Evolutionary conservation across 1,140 invertebrate species (phyloP), one percentile per base, ranked within the genome.

Genomic region (Drosophila ficusphila): DNA sequence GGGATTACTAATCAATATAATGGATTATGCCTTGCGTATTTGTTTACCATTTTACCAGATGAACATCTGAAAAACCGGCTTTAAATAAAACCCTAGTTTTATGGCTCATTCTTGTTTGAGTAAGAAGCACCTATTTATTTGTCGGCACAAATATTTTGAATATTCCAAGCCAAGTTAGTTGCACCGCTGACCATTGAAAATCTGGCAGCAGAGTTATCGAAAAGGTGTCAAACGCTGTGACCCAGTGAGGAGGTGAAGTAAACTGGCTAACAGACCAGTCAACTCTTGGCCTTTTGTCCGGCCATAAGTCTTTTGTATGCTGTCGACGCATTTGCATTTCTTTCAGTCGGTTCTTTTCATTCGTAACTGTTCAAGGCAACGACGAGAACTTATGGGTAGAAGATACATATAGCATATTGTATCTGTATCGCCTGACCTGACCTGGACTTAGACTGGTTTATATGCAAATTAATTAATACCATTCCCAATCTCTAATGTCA

Each of bases 381-480:
- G 34, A 11, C 25, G 34, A 64, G 58, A 67, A 67, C 62, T 25
- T 64, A 49, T 49, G 62, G 51, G 33, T 41, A 11, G 52, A 36
- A 61, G 39, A 48, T 29, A 47, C 12, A 62, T 16, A 9, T 7
- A 38, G 7, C 34, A 4, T 12, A 21, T 27, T 34, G 54, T 47
- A 31, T 29, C 16, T 31, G 9, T 46, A 62, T 44, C 41, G 8
- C 12, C 25, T 49, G 58, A 14, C 21, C 29, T 64, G 60, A 64
- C 60, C 60, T 64, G 56, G 39, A 47, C 60, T 52, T 42, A 16
- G 27, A 68, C 64, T 68, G 64, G 64, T 68, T 68, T 68, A 52
- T 68, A 68, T 68, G 64, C 61, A 68, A 68, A 68, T 68, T 67
- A 68, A 52, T 67, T 68, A 68, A 68, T 68, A 67, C 64, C 41